phyloP scores from a whole-genome alignment of 2,113 vertebrate genomes.

The Trogon surrucura region DNA sequence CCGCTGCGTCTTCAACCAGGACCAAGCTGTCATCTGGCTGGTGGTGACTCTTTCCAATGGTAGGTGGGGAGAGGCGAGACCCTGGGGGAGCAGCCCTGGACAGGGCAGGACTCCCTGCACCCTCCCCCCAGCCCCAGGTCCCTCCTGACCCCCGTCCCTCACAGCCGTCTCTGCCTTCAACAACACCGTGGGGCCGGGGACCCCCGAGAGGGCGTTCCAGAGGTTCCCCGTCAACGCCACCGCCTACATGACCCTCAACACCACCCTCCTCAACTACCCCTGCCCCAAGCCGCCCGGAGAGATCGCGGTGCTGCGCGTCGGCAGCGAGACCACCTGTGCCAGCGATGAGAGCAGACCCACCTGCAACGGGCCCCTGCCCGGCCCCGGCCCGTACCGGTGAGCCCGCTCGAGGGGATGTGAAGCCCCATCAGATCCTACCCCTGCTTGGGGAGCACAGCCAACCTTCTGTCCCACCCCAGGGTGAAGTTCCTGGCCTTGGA shows the following conservation, averaged over 20 bases:
- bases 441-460: fast-evolving
- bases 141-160: neutral
- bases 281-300: fast-evolving
- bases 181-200: fast-evolving
- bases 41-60: conserved; percentile 44
- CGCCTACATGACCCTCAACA: conserved; percentile 68
- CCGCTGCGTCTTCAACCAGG: neutral
- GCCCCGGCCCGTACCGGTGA: conserved; percentile 67
- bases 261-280: neutral
- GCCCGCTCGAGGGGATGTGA: fast-evolving
- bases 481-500: conserved; percentile 73
- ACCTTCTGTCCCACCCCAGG: conserved; percentile 24
- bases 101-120: neutral
- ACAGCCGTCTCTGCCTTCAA: fast-evolving
- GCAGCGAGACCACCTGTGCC: conserved; percentile 51
- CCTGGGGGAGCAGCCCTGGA: neutral
- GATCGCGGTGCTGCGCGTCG: conserved; percentile 65
- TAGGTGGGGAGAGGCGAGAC: neutral
- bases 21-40: conserved; percentile 55
- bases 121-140: fast-evolving
- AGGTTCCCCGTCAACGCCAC: fast-evolving
- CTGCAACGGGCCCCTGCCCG: conserved; percentile 74
- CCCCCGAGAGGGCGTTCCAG: neutral
- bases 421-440: too few relatives aligned
- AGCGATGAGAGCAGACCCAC: fast-evolving